Evolutionary conservation across 2,113 vertebrate genomes (phyloP).

Genomic region (Pristiophorus japonicus): DNA sequence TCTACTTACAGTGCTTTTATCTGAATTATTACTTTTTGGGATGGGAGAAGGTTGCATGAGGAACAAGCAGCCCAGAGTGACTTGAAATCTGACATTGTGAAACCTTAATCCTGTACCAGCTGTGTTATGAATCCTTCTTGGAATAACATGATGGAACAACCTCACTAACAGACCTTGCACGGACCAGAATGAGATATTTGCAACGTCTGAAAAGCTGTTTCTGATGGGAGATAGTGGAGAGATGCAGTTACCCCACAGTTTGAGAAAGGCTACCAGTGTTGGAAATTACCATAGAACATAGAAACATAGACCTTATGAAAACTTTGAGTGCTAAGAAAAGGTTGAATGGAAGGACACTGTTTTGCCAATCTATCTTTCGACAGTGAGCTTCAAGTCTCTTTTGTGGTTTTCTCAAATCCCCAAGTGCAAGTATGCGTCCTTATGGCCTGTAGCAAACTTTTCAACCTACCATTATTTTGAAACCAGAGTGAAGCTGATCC

Average conservation of each 20-base stretch:
- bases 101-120: not conserved
- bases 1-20: no score
- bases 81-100: not conserved
- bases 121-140: not conserved
- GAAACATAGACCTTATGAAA: not conserved
- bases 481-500: not conserved
- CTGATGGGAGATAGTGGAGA: not conserved
- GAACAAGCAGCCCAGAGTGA: not conserved
- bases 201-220: not conserved
- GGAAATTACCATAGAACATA: no score
- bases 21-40: no score
- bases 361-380: not conserved
- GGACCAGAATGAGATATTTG: not conserved
- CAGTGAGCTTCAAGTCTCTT: not conserved
- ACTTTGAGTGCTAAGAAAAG: not conserved
- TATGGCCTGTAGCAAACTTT: not conserved
- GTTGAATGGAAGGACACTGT: not conserved
- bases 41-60: not conserved
- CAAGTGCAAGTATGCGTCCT: not conserved
- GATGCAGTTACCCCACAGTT: not conserved
- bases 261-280: no score
- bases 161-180: not conserved
- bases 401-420: not conserved
- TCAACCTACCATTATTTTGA: not conserved
- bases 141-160: not conserved